A percentile compares a stretch with the other conserved stretches of the same genome.
Evolutionary conservation across 2,888 invertebrate genomes (phyloP).

Genomic region (Diarsia brunnea): DNA sequence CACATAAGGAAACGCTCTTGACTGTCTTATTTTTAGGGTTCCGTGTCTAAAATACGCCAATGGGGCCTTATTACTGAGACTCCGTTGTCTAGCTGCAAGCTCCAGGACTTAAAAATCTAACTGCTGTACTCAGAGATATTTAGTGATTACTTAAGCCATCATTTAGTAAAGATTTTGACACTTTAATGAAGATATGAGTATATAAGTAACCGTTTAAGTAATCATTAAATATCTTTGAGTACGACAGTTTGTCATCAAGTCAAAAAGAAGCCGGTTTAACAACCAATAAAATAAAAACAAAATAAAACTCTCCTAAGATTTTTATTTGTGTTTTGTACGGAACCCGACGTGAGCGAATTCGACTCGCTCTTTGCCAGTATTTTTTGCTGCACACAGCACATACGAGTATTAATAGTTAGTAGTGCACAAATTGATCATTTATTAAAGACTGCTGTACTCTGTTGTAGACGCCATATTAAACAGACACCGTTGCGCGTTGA

Average conservation of each 20-base stretch:
- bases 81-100: background rate
- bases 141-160: too few species aligned
- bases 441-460: background rate
- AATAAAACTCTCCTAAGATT: too few species aligned
- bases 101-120: too few species aligned
- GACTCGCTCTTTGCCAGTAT: background rate
- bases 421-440: conserved; percentile 2
- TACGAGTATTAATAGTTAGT: background rate
- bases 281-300: too few species aligned
- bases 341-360: background rate
- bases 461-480: background rate
- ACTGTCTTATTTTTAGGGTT: background rate
- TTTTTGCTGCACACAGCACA: too few species aligned
- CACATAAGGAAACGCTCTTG: conserved; percentile 4
- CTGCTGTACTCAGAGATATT: too few species aligned
- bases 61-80: background rate
- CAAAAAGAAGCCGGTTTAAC: too few species aligned
- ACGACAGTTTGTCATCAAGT: too few species aligned
- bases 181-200: too few species aligned
- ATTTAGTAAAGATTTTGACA: too few species aligned
- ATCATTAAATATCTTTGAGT: too few species aligned
- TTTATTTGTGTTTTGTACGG: background rate
- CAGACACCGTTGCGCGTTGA: background rate
- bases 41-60: background rate
- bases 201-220: too few species aligned